Evolutionary conservation across 2,113 vertebrate genomes (phyloP).

Genomic region (Aphyosemion australe): DNA sequence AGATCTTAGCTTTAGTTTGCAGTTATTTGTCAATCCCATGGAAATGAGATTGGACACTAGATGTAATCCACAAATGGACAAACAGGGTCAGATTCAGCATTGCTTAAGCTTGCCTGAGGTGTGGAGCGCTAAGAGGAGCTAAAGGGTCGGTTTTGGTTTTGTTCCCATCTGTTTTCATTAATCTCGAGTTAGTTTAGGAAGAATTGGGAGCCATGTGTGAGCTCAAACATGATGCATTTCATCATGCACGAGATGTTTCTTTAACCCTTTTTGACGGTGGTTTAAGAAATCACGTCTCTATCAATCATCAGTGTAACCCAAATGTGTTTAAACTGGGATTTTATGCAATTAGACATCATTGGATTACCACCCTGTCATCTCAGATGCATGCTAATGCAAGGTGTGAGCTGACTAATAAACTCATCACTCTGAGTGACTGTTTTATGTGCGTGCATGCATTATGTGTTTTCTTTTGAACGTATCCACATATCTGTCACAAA

Average conservation of each 20-base stretch:
- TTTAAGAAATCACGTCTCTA: neutral
- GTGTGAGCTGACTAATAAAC: slow-evolving; percentile 53
- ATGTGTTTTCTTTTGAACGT: slow-evolving; percentile 8
- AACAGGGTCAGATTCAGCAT: neutral
- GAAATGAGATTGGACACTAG: neutral
- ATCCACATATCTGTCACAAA: slow-evolving; percentile 40
- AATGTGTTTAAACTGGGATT: slow-evolving; percentile 46
- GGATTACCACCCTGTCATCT: slow-evolving; percentile 21
- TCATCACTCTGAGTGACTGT: slow-evolving; percentile 35
- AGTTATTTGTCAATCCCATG: too few relatives aligned
- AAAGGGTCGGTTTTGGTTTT: neutral
- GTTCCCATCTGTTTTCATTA: neutral
- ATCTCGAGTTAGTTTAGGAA: neutral
- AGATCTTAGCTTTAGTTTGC: too few relatives aligned
- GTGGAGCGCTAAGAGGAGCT: neutral
- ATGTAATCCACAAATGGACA: neutral
- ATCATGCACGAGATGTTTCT: slow-evolving; percentile 17
- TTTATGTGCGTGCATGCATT: slow-evolving; percentile 6
- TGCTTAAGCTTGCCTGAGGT: neutral
- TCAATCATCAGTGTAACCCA: neutral
- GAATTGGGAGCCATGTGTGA: neutral
- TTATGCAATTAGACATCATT: slow-evolving; percentile 30
- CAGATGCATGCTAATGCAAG: slow-evolving; percentile 29
- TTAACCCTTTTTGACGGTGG: neutral
- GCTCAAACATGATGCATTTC: neutral